Evolutionary conservation across 2,797 vertebrate species (phyloP), one percentile per base, ranked within the genome.

Genomic region (Sphenopsis melanotis): DNA sequence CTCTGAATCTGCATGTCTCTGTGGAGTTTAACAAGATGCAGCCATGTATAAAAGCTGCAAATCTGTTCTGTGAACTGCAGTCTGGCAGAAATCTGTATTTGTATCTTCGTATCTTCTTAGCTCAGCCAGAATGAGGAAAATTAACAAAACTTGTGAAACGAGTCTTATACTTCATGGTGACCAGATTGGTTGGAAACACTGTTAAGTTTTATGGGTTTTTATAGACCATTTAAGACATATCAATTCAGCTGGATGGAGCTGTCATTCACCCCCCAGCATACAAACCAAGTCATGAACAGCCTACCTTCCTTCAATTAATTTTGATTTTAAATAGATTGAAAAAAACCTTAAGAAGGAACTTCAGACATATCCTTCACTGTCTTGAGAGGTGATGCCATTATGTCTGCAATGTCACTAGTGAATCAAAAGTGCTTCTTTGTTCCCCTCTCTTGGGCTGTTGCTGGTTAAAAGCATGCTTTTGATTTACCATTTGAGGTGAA

Each of bases 31-130:
- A 68, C 81, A 74, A 77, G 61, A 84, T 87, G 81, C 46, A 90
- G 5, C 60, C 78, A 66, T 42, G 61, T 89, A 68, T 61, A 80
- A 83, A 87, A 89, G 37, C 66, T 93, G 68, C 4, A 9, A 94
- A 89, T 92, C 71, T 91, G 75, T 90, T 92, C 84, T 68, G 42
- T 55, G 82, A 85, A 76, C 23, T 69, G 83, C 75, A 75, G 89
- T 70, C 87, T 95, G 90, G 61, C 69, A 93, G 52, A 89, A 95
- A 95, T 75, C 46, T 92, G 50, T 90, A 49, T 93, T 87, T 96
- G 71, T 87, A 39, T 86, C 77, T 87, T 81, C 83, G 15, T 90
- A 87, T 91, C 91, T 87, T 74, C 65, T 63, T 87, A 72, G 69
- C 87, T 76, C 69, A 95, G 82, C 22, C 72, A 57, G 76, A 94